Evolutionary conservation across 2,113 vertebrate species (phyloP), one percentile per base, ranked within the genome.

Genomic region (Chelonoidis abingdonii): DNA sequence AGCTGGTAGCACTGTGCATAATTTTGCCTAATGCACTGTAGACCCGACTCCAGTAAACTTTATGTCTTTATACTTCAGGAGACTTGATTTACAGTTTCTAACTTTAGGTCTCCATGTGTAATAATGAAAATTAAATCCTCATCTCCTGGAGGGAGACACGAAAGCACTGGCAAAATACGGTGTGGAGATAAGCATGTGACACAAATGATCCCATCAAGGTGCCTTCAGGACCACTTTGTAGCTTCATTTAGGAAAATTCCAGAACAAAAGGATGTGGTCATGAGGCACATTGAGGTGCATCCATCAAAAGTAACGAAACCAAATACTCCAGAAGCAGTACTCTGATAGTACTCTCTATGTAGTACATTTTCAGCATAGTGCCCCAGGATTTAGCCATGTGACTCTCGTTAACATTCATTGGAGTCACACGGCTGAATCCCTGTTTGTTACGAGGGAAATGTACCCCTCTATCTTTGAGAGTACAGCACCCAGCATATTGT

Each of bases 201-300:
- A 11, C 54, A 91, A 89, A 87, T 80, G 9, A 0, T 19, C 44
- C 7, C n/a, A n/a, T 44, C 54, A 29, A 79, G 83, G 88, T 89
- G 82, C 72, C 22, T 4, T 13, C 86, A 69, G 27, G 29, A 35
- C 76, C 2, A 80, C n/a, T 80, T 88, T 76, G 14, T 29, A 84
- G 5, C 69, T 80, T 2, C 9, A 13, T 80, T 84, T 52, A 80
- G 79, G 21, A 49, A 89, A 8, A 62, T 86, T 72, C 17, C 84
- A 8, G 10, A 27, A 0, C 0, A 27, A 38, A 62, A 62, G 69
- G 2, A 65, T 80, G 38, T 13, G 10, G 11, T 2, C 8, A 1
- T 9, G 4, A 65, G 9, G 7, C 65, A 35, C 4, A 0, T 12
- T 79, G 47, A 10, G 9, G 19, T 5, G 47, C 13, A 79, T 12